Evolutionary conservation across 2,113 vertebrate genomes (phyloP), one percentile per base, ranked within the genome.

Genomic region (Nesogale talazaci): DNA sequence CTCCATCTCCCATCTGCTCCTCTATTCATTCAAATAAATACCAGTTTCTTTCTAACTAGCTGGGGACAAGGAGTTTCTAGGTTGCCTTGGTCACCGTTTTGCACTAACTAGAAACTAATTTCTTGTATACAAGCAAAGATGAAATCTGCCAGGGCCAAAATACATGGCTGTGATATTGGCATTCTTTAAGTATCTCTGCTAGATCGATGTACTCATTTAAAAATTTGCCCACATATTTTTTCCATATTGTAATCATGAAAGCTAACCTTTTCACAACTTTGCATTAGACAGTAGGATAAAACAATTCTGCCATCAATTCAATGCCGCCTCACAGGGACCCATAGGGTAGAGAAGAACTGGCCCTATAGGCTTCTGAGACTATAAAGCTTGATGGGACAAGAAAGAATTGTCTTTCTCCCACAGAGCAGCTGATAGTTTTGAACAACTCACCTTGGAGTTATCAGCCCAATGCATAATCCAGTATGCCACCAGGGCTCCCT

Each of bases 41-140:
- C 95, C 93, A 94, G 89, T 94, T 96, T 95, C 88, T 94, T 94
- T 94, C 87, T 87, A 97, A 89, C 96, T 95, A 97, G 91, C 93
- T 89, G 78, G 88, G 57, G 74, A 81, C 96, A 93, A 94, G 89
- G 61, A 88, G 81, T 91, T 97, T 95, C 94, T 46, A 63, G 89
- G 91, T 96, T 96, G 94, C 96, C 94, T 96, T 94, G 65, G 96
- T 96, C 91, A 79, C 65, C 77, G 59, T 89, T 91, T 86, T 84
- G 52, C 81, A 90, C 92, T 84, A 95, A 95, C 85, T 83, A 91
- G 89, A 97, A 90, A 82, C 79, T 76, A 89, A 93, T 95, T 94
- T 63, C 94, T 94, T 96, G 93, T 96, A 93, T 96, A 89, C 94
- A 94, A 94, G 94, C 88, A 94, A 96, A 96, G 96, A 96, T 85